phyloP scores from a whole-genome alignment of 2,113 vertebrate species.

The Dendrocopos noguchii region DNA sequence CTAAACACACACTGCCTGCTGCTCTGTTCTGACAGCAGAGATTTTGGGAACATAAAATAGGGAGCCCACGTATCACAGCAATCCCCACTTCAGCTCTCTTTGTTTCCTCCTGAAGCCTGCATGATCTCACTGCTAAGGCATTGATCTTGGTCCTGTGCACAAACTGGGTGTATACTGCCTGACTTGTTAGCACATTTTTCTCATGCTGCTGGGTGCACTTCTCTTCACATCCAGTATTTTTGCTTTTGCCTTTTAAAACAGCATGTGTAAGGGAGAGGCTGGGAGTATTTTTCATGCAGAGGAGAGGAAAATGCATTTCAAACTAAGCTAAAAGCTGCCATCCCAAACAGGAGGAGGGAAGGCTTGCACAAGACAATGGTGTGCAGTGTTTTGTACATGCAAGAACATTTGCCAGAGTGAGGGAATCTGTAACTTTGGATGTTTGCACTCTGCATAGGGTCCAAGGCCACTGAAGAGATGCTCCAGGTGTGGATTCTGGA shows the following conservation, averaged over 20 bases:
- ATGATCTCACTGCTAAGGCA: not conserved
- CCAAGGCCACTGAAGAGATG: not conserved
- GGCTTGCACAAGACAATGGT: not conserved
- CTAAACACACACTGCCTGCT: not conserved
- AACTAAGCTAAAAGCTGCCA: not conserved
- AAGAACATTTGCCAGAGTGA: not conserved
- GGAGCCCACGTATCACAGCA: not conserved
- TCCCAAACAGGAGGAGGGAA: not conserved
- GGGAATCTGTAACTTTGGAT: not conserved
- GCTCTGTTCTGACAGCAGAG: not conserved
- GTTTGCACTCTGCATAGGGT: not conserved
- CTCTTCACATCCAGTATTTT: not conserved
- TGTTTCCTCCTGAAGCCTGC: not conserved
- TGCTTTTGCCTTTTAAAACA: slow-evolving; percentile 2
- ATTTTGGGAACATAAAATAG: rapidly evolving
- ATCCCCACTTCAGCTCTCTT: not conserved
- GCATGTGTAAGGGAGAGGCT: not conserved
- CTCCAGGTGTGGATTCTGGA: not conserved
- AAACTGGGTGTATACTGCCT: not conserved
- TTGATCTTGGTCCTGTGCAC: not conserved
- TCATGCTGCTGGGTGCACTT: not conserved
- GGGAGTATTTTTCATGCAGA: not conserved
- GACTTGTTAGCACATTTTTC: not conserved
- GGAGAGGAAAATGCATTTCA: not conserved
- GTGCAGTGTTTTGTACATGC: not conserved